Base-by-base conservation (phyloP, 2,113 vertebrate species). In the Psilopogon haemacephalus region DNA sequence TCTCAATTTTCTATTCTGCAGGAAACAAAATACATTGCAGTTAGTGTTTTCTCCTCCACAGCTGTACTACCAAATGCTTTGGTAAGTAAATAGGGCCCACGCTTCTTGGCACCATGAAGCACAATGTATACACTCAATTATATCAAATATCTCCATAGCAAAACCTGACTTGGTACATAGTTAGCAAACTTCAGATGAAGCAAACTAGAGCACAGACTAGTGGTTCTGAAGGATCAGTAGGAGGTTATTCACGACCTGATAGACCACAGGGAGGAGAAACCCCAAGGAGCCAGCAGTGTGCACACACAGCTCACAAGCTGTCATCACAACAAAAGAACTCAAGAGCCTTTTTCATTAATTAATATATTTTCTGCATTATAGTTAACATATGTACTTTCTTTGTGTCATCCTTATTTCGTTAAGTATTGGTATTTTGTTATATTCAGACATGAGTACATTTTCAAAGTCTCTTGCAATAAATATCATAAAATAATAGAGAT, bases 401-500 rank as follows among this genome's bases (percentile, higher is more conserved):
- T 79, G 98, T 98, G 97, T 98, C 98, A 98, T 97, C 98, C 98
- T 99, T 99, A 98, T 97, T 98, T 98, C 97, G 97, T 98, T 99
- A 99, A 98, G 99, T 99, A 99, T 98, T 98, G 99, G 98, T 99
- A 99, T 98, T 98, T 99, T 99, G 98, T 99, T 99, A 99, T 99
- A 99, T 98, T 99, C 98, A 98, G 98, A 99, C 98, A 99, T 97
- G 98, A 98, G 98, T 99, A 99, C 98, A 99, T 98, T 99, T 98
- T 97, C 35, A 15, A 94, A 98, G 98, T 99, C 98, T 98, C 99
- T 99, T 98, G 98, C 98, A 99, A 99, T 99, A 99, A 99, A 99
- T 99, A 99, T 98, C 99, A 99, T 99, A 99, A 99, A 99, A 99
- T 99, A 99, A 99, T 99, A 99, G 98, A 99, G 98, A 99, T 99